Percentiles rank a stretch among this genome's conserved stretches.
Evolutionary conservation across 2,113 vertebrate species (phyloP).

Genomic region (Atractosteus spatula): DNA sequence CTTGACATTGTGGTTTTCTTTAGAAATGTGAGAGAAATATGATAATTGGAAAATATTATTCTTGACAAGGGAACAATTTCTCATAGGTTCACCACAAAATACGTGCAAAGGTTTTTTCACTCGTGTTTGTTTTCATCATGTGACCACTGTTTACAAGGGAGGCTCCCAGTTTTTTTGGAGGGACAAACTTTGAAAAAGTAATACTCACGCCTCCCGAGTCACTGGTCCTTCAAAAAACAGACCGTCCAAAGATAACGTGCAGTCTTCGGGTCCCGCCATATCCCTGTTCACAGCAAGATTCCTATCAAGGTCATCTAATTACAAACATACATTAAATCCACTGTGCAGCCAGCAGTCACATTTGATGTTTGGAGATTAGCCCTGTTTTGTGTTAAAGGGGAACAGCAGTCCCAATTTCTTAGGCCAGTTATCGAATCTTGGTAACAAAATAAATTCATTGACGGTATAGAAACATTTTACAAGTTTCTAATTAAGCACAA

Average conservation of each 20-base stretch:
- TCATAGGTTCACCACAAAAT: conserved; percentile 1
- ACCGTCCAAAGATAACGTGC: conserved; percentile 65
- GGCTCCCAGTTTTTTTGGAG: neutral
- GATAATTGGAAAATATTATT: conserved; percentile 2
- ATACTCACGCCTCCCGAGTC: conserved; percentile 73
- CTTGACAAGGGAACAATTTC: neutral
- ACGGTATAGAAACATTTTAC: no score
- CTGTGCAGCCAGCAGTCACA: no score
- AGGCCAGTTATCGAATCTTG: no score
- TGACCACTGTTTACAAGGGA: conserved; percentile 2
- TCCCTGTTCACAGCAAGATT: conserved; percentile 27
- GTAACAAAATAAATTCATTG: no score
- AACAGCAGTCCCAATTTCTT: no score
- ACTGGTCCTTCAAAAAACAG: conserved; percentile 78
- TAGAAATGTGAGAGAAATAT: conserved; percentile 22
- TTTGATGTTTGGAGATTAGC: no score
- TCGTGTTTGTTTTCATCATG: no score
- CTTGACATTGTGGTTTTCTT: conserved; percentile 65
- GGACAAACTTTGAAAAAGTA: conserved; percentile 13
- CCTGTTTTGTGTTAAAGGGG: no score
- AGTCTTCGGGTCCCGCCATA: conserved; percentile 69
- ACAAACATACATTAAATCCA: no score
- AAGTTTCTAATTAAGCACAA: no score
- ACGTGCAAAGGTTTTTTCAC: neutral
- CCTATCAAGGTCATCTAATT: neutral